Evolutionary conservation across 2,888 invertebrate genomes (phyloP), one percentile per base, ranked within the genome.

Genomic region (Mimachlamys varia): DNA sequence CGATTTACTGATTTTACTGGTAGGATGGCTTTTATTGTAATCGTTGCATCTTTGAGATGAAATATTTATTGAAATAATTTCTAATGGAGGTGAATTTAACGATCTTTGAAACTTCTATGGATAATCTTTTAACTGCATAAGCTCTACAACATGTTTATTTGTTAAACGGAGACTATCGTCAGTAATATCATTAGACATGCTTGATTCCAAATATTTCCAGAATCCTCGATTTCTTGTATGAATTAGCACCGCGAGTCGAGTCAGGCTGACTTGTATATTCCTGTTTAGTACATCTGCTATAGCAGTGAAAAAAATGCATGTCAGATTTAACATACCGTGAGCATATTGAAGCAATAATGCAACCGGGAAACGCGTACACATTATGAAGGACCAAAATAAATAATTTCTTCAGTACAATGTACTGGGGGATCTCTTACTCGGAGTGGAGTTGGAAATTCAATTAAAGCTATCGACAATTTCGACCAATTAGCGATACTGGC

Each of bases 361-460:
- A 7, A 76, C 76, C 27, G 22, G 17, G 19, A 22, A 33, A 76
- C 1, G 76, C 76, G 17, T 15, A 33, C 13, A 33, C 10, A 76
- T 27, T 1, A 27, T 76, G 33, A 76, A 33, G 22, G 58, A 58
- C 58, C 19, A 19, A 58, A 53, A 53, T 53, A 53, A 53, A 53
- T 27, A 44, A 44, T 5, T 44, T 44, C 44, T 44, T 44, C 22
- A 22, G n/a, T n/a, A 62, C 62, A 22, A 1, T 62, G 62, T n/a
- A 76, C 76, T 22, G 33, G 33, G 76, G 22, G 22, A 10, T 76
- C 33, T 33, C 15, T 13, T 13, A 33, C 76, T 76, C 76, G 0
- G 76, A 76, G 76, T 76, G 76, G 76, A 76, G 76, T 76, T 76
- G 76, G 76, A 76, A 76, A 76, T 76, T 76, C 76, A 76, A 76